Base-by-base conservation (phyloP, 2,113 vertebrate genomes). In the Pelmatolapia mariae region DNA sequence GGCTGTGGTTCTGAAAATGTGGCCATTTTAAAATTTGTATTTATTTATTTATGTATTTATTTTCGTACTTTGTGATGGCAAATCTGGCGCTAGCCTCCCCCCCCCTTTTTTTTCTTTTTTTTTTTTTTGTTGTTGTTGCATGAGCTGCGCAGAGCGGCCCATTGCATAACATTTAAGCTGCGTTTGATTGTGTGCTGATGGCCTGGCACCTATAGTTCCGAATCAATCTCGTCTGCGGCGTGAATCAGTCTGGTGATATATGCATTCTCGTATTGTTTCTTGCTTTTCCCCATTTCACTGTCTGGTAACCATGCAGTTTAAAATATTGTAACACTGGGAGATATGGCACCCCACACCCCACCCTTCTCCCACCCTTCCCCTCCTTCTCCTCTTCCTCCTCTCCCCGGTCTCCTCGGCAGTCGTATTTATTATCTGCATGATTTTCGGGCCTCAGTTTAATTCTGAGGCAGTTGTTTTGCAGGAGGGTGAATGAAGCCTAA, bases 401-500 rank as follows among this genome's bases (percentile, higher is more conserved):
- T 66, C 43, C 89, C 68, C 82, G 87, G 89, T 86, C 61, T 93
- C 85, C 80, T 89, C 87, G 86, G 95, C 93, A 95, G 96, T 97
- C 97, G 97, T 93, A 90, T 98, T 97, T 97, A 97, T 97, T 97
- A 92, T 93, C 90, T 85, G 82, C 83, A 91, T 89, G 90, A 95
- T 97, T 96, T 97, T 94, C 95, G 94, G 95, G 61, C 86, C 87
- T 57, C 85, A 88, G 96, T 97, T 98, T 98, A 97, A 97, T 97
- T 97, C 94, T 95, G 96, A 97, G 96, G 96, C 97, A 96, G 96
- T 97, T 97, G 97, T 97, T 92, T 97, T 97, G 97, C 97, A 97
- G 97, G 97, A 97, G 98, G 97, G 97, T 98, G 97, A 98, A 97
- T 97, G 97, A 97, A 98, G 97, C 97, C 97, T 97, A 98, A 98